Evolutionary conservation across 1,140 invertebrate species (phyloP), one percentile per base, ranked within the genome.

Genomic region (Paraescarpia echinospica): DNA sequence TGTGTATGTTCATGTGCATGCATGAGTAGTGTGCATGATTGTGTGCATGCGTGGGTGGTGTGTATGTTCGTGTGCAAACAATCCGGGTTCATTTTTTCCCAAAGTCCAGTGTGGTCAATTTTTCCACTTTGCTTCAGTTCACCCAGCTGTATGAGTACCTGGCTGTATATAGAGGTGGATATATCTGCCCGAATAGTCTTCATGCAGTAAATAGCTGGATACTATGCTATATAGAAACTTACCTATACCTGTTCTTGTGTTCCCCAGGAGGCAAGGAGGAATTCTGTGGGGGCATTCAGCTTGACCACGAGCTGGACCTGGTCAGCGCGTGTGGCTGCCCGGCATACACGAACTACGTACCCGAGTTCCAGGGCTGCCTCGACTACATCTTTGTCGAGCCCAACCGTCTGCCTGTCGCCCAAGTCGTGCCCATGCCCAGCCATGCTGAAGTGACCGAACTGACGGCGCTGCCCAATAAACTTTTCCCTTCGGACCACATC

Each of bases 401-500:
- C 41, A 96, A 97, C 92, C 95, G 96, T 90, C 95, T 98, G 1
- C 94, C 96, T 93, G 97, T 98, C 0, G 95, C 96, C 35, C 97
- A 97, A 95, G 97, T 98, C 1, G 96, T 99, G 92, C 98, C 98
- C 4, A 96, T 98, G 93, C 98, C 98, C 0, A 97, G 96, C 35
- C 96, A 97, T 92, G 97, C 98, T 94, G 97, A 98, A 94, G 95
- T 99, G 31, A 96, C 95, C 91, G 95, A 96, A 59, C 95, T 98
- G 94, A 96, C 95, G 89, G 98, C 98, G 22, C 96, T 99, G 93
- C 99, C 98, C 1, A 99, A 98, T 94, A 96, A 98, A 33, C 97
- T 98, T 14, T 98, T 98, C 96, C 98, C 98, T 1, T 99, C 98
- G 33, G 99, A 99, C 97, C 99, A 99, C 96, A 96, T 99, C 93